These are phyloP conservation scores for Polietes domitor DNA, from an alignment of 2,888 invertebrate genomes.

Conservation along the genomic window DNA sequence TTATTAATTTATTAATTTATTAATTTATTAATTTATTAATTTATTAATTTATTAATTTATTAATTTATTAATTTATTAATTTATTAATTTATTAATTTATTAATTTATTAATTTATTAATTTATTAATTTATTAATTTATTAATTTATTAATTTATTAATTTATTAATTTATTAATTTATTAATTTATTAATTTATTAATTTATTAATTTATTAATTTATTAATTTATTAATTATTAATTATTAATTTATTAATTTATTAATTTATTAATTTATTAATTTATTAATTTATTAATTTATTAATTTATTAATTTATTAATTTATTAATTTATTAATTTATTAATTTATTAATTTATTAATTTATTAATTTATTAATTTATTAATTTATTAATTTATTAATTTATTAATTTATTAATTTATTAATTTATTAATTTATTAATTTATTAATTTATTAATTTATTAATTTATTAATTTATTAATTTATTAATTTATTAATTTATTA, in stretches of 20 bases:
- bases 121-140: neutral
- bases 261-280: slow-evolving; percentile 12
- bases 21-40: slow-evolving; percentile 12
- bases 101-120: slow-evolving; percentile 12
- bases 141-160: slow-evolving; percentile 6
- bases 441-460: slow-evolving; percentile 12
- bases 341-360: slow-evolving; percentile 7
- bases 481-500: slow-evolving; percentile 5
- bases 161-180: slow-evolving; percentile 8
- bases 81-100: slow-evolving; percentile 8
- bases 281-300: slow-evolving; percentile 12
- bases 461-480: slow-evolving; percentile 12
- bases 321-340: slow-evolving; percentile 8
- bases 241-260: slow-evolving; percentile 8
- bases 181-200: slow-evolving; percentile 12
- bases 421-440: slow-evolving; percentile 5
- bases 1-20: slow-evolving; percentile 2
- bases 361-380: too few relatives aligned
- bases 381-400: too few relatives aligned
- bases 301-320: slow-evolving; percentile 12
- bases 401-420: too few relatives aligned
- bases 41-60: slow-evolving; percentile 12
- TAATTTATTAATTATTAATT: slow-evolving; percentile 3
- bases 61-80: slow-evolving; percentile 12
- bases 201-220: slow-evolving; percentile 12